Evolutionary conservation across 2,797 vertebrate genomes (phyloP), one percentile per base, ranked within the genome.

Genomic region (Gallirallus australis): DNA sequence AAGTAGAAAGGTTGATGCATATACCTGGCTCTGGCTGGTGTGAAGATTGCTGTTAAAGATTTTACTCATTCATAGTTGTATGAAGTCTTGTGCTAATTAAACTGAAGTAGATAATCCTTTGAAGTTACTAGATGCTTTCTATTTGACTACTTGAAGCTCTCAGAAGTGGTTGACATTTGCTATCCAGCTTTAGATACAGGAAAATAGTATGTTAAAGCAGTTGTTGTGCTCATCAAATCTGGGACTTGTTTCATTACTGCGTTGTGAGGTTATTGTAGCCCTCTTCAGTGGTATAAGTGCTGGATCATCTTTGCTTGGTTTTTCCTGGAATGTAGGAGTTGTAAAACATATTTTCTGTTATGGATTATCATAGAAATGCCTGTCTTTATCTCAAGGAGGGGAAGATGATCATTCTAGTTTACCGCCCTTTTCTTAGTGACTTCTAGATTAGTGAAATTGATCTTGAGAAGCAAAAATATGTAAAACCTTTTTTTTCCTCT

Each of bases 151-250:
- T 83, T 50, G 39, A 35, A 69, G 25, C 37, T 79, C 33, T 63
- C 25, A 21, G 33, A 79, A 61, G 15, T 57, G 20, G 7, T n/a
- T 37, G 11, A 9, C 57, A 33, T 84, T 88, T 73, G 4, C 40
- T 45, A 8, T 47, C 17, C 20, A 52, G 54, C 14, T 72, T 65
- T 1, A 54, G 4, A 9, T 37, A 23, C 0, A 47, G 25, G 13
- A 59, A 78, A 50, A 53, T 3, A 16, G 19, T 45, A 18, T 10
- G 20, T 88, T 60, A 35, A 82, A 83, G 23, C 18, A 50, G 28
- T 65, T 69, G 14, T 14, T 75, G 9, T 65, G 17, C 54, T 79
- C 2, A 1, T 82, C 15, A 16, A 8, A 33, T 61, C 0, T 57
- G 11, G 8, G 28, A 15, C 23, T 54, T 56, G 6, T 70, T 86